Base-by-base conservation (phyloP, 2,113 vertebrate species). In the Phalacrocorax carbo region DNA sequence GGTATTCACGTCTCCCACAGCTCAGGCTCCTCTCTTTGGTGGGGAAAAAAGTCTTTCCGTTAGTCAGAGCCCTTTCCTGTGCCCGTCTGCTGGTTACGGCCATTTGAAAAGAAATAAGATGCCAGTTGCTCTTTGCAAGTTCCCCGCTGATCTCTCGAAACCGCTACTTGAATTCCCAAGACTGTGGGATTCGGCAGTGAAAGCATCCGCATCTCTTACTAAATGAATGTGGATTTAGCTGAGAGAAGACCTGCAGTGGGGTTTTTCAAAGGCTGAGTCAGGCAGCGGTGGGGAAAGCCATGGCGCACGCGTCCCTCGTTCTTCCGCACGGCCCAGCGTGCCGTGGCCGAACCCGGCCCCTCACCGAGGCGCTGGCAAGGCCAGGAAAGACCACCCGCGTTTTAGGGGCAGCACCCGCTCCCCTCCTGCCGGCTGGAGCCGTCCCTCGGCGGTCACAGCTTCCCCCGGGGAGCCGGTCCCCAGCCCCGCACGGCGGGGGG, bases 301-400 rank as follows among this genome's bases (percentile, higher is more conserved):
- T 29, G 3, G 10, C 12, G 5, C 1, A 0, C 5, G 1, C 7
- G 2, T 9, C 48, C 46, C 40, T 84, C 9, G 1, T 18, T 55
- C 54, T 10, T 16, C 40, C 0, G 26, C 25, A 2, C 21, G 16
- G 72, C 36, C 22, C 42, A 2, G 29, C 1, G 3, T 13, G 52
- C 1, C 14, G 23, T 8, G 14, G 32, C 23, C 11, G 1, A 12
- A 15, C 6, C 71, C 20, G 25, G 51, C 58, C 58, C 32, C 76
- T 36, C 25, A 2, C 23, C 1, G 0, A 4, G 58, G 52, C 2
- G 2, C 5, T 32, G 25, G 26, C 30, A 42, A 29, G 27, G 46
- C 40, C 29, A 14, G 64, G 34, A 19, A 6, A 12, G 38, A 6
- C 19, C 13, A 1, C 51, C 60, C 0, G 2, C 8, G 8, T 44